Evolutionary conservation across 2,113 vertebrate species (phyloP).

Genomic region (Aegithalos caudatus): DNA sequence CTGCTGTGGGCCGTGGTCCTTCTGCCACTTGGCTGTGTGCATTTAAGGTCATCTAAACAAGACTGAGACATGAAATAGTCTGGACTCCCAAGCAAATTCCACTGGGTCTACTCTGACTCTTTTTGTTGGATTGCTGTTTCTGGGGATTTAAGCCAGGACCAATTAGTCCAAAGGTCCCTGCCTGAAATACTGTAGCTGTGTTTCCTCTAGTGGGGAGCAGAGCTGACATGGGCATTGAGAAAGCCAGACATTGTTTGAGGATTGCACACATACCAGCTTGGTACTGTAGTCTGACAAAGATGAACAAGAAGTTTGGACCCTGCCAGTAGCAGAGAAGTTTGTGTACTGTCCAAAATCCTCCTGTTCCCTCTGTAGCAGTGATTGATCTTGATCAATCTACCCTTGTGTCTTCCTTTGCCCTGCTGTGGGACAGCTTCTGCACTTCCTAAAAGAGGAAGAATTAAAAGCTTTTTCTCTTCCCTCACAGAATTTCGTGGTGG

Average conservation of each 20-base stretch:
- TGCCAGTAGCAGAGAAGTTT: neutral
- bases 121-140: neutral
- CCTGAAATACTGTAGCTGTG: neutral
- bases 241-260: neutral
- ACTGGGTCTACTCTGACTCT: neutral
- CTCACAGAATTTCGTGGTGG: slow-evolving; percentile 89
- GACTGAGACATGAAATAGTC: neutral
- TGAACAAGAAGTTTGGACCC: neutral
- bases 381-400: neutral
- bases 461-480: neutral
- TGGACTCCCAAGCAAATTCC: neutral
- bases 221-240: neutral
- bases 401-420: neutral
- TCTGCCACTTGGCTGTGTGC: neutral
- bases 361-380: neutral
- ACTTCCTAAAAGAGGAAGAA: neutral
- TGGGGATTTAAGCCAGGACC: neutral
- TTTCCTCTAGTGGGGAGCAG: neutral
- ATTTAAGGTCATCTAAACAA: neutral
- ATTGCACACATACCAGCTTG: neutral
- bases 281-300: neutral
- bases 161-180: neutral
- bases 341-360: neutral
- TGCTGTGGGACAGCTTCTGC: neutral
- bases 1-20: neutral